phyloP scores from a whole-genome alignment of 2,888 invertebrate species.

The Clostera curtula region DNA sequence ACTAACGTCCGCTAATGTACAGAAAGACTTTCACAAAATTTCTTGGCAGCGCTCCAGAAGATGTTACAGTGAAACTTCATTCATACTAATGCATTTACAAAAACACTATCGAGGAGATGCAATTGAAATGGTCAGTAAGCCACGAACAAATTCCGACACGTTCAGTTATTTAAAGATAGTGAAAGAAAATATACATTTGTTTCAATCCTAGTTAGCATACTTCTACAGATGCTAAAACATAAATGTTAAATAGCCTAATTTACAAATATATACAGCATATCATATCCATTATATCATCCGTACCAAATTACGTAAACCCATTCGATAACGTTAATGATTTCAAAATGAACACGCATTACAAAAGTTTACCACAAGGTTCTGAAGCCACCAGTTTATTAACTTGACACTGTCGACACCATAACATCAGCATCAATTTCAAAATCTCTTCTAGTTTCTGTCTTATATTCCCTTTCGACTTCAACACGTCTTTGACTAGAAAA shows the following conservation, averaged over 20 bases:
- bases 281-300: background rate
- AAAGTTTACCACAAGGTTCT: slow-evolving; percentile 68
- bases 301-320: slow-evolving; percentile 1
- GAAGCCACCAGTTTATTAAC: slow-evolving; percentile 79
- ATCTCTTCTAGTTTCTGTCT: slow-evolving; percentile 83
- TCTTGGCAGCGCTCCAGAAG: slow-evolving; percentile 48
- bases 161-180: background rate
- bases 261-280: background rate
- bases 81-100: slow-evolving; percentile 34
- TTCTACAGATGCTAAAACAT: background rate
- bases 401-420: slow-evolving; percentile 87
- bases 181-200: too few species aligned
- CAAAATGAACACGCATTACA: background rate
- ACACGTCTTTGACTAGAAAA: slow-evolving; percentile 56
- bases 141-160: background rate
- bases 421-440: slow-evolving; percentile 85
- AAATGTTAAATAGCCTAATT: too few species aligned
- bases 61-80: slow-evolving; percentile 32
- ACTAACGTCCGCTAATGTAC: slow-evolving; percentile 31
- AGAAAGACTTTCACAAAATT: slow-evolving; percentile 42
- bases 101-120: slow-evolving; percentile 16
- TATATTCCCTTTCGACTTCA: slow-evolving; percentile 52
- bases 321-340: background rate
- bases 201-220: too few species aligned
- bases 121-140: background rate